A percentile compares a stretch with the other conserved stretches of the same genome.
Conservation (phyloP, 2,113 vertebrate species). For the Poeciliopsis occidentalis region DNA sequence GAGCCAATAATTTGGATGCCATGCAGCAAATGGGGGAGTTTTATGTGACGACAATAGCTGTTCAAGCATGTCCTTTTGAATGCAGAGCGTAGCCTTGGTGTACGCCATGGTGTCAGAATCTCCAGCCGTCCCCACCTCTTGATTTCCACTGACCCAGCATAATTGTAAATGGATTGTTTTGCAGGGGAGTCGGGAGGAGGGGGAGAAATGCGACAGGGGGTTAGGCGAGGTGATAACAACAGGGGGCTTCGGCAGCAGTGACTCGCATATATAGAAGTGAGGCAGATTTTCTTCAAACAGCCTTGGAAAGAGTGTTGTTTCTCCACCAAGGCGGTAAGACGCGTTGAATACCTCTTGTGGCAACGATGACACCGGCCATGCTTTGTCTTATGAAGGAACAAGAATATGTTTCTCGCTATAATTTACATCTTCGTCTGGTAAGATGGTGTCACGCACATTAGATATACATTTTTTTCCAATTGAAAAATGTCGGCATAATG, state of each 20-base stretch:
- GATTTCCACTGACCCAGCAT: conserved; percentile 2
- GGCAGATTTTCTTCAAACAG: conserved; percentile 1
- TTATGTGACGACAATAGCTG: neutral
- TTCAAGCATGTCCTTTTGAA: conserved; percentile 16
- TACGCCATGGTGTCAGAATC: neutral
- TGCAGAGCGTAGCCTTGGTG: conserved; percentile 3
- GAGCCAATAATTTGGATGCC: conserved; percentile 2
- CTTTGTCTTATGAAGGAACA: no score
- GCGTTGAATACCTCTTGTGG: neutral
- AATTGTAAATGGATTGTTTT: conserved; percentile 15
- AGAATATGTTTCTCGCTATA: neutral
- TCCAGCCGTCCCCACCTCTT: neutral
- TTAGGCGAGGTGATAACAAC: neutral
- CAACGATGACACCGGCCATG: neutral
- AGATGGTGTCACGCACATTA: neutral
- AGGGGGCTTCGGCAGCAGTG: neutral
- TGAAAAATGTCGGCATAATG: neutral
- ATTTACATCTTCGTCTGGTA: neutral
- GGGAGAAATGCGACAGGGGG: neutral
- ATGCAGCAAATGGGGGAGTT: neutral
- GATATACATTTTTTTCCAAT: neutral
- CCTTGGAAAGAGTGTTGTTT: neutral
- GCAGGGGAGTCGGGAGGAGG: neutral
- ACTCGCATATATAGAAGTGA: conserved; percentile 8
- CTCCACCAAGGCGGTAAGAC: neutral